These are phyloP conservation scores for Sciurus vulgaris DNA, from an alignment of 2,797 vertebrate genomes.

Conservation along the genomic window DNA sequence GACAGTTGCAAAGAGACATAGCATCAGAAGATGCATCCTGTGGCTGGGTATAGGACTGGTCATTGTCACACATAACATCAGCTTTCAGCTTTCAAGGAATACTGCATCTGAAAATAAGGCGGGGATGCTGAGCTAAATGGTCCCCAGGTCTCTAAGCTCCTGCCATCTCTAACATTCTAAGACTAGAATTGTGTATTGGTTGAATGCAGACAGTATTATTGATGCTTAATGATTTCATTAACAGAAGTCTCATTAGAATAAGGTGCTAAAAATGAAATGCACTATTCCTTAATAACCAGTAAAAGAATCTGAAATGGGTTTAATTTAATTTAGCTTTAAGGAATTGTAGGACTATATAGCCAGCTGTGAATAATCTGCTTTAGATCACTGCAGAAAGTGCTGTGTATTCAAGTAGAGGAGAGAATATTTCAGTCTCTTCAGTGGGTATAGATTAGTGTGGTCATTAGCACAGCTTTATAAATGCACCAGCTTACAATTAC, in stretches of 20 bases:
- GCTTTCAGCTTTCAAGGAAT: neutral
- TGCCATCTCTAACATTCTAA: neutral
- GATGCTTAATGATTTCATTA: slow-evolving; percentile 69
- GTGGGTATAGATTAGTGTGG: neutral
- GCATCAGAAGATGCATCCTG: neutral
- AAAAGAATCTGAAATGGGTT: slow-evolving; percentile 65
- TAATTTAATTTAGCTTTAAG: slow-evolving; percentile 78
- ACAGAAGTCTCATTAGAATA: slow-evolving; percentile 66
- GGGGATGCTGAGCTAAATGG: neutral
- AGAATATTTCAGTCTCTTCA: neutral
- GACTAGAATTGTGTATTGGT: neutral
- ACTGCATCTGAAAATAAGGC: neutral
- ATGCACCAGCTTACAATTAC: slow-evolving; percentile 23
- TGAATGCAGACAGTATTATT: slow-evolving; percentile 8
- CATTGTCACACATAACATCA: neutral
- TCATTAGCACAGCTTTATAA: slow-evolving; percentile 70
- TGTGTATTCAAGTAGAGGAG: neutral
- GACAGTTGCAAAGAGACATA: neutral
- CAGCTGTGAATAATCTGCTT: slow-evolving; percentile 58
- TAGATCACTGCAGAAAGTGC: slow-evolving; percentile 40
- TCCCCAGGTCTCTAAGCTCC: neutral
- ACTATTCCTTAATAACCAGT: slow-evolving; percentile 68
- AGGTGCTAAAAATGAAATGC: slow-evolving; percentile 70
- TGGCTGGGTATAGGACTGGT: neutral
- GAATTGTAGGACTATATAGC: slow-evolving; percentile 1